Percentiles rank a stretch among this genome's conserved stretches.
Conservation (phyloP, 2,113 vertebrate species). For the Atrichornis clamosus region DNA sequence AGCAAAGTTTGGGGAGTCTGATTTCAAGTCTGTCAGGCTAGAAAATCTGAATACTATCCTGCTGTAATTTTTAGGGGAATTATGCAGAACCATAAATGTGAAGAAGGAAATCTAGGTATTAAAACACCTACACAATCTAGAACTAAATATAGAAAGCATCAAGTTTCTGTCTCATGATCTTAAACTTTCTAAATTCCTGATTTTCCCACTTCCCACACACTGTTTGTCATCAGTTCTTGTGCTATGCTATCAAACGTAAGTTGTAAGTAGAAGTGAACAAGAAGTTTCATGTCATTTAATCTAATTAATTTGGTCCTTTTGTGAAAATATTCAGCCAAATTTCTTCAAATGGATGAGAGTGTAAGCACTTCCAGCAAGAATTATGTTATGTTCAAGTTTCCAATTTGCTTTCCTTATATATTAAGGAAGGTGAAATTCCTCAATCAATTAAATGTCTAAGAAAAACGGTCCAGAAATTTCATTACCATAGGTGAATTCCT, state of each 20-base stretch:
- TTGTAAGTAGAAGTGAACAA: neutral
- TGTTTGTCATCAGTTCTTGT: neutral
- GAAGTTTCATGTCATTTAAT: conserved; percentile 2
- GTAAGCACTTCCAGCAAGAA: neutral
- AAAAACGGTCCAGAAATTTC: neutral
- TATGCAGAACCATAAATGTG: neutral
- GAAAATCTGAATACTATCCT: neutral
- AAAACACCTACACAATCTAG: neutral
- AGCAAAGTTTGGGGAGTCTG: neutral
- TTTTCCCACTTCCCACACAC: neutral
- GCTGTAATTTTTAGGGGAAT: neutral
- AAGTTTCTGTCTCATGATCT: neutral
- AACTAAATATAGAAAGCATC: conserved; percentile 21
- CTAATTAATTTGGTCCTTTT: conserved; percentile 8
- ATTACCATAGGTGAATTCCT: neutral
- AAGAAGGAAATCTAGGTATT: conserved; percentile 10
- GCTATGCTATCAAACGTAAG: neutral
- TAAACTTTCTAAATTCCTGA: neutral
- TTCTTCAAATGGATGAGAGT: neutral
- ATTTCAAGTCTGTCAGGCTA: neutral
- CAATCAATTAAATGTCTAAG: neutral
- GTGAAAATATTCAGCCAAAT: neutral
- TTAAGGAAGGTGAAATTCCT: neutral
- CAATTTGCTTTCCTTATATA: neutral
- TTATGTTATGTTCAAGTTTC: neutral